Evolutionary conservation across 1,140 invertebrate species (phyloP).

Genomic region (Zaprionus davidi): DNA sequence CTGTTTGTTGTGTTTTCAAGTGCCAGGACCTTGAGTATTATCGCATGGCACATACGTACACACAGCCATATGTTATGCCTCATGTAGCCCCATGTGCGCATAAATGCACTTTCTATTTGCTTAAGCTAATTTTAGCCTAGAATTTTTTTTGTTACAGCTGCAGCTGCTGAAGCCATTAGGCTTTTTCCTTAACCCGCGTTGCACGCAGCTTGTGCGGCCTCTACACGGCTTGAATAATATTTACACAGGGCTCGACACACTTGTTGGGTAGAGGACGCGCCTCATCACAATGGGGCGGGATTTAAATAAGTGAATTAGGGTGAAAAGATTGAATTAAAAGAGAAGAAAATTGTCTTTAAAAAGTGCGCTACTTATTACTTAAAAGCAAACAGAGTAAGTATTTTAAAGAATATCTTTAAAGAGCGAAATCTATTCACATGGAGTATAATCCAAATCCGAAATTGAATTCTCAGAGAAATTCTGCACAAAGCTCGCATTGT

Average conservation of each 20-base stretch:
- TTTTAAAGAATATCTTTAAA: not conserved
- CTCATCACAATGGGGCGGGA: conserved; percentile 10
- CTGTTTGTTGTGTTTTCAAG: conserved; percentile 12
- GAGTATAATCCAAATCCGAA: too few relatives aligned
- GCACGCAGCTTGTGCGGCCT: not conserved
- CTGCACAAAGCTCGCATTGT: not conserved
- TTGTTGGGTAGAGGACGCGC: conserved; percentile 22
- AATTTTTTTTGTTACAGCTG: conserved; percentile 24
- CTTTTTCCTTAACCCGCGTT: not conserved
- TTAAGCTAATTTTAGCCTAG: conserved; percentile 58
- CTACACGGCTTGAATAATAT: conserved; percentile 60
- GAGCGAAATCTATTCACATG: too few relatives aligned
- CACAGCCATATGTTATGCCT: not conserved
- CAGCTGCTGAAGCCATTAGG: conserved; percentile 17
- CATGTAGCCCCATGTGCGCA: conserved; percentile 1
- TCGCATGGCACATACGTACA: conserved; percentile 6
- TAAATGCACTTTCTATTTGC: conserved; percentile 53
- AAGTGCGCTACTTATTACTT: not conserved
- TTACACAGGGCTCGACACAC: conserved; percentile 66
- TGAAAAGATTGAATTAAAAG: not conserved
- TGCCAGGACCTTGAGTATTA: conserved; percentile 32
- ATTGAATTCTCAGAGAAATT: not conserved
- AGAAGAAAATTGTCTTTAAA: not conserved
- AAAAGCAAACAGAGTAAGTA: not conserved
- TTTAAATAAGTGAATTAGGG: not conserved